Evolutionary conservation across 2,113 vertebrate species (phyloP).

Genomic region (Planiliza haematocheilus): DNA sequence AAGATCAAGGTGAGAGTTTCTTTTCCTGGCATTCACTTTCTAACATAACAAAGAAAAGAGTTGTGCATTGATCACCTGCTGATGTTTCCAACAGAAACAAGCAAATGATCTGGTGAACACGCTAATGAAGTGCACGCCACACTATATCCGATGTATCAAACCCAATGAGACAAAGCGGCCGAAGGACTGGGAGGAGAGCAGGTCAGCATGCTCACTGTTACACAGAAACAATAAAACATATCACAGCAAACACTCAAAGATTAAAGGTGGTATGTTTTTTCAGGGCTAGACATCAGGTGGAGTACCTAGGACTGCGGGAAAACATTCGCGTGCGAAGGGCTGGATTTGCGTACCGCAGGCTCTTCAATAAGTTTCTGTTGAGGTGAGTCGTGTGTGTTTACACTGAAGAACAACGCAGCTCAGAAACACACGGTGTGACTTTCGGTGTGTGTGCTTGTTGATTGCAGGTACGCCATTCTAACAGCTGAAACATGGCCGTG

Average conservation of each 20-base stretch:
- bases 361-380: conserved; percentile 93
- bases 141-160: conserved; percentile 98
- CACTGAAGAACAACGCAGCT: neutral
- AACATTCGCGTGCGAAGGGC: conserved; percentile 95
- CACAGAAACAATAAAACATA: neutral
- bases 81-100: conserved; percentile 86
- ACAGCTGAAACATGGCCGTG: conserved; percentile 91
- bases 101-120: conserved; percentile 96
- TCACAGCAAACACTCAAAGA: neutral
- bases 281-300: conserved; percentile 95
- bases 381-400: conserved; percentile 81
- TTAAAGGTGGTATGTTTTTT: fast-evolving
- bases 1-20: conserved; percentile 92
- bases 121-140: conserved; percentile 95
- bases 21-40: neutral
- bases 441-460: conserved; percentile 4
- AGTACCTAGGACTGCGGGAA: conserved; percentile 94
- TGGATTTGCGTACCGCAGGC: conserved; percentile 92
- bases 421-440: neutral
- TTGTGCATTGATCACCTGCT: neutral
- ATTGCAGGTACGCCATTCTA: conserved; percentile 91
- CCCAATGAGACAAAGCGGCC: conserved; percentile 97
- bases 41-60: neutral
- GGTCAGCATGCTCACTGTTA: conserved; percentile 77
- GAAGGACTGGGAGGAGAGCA: conserved; percentile 97